Evolutionary conservation across 2,888 invertebrate genomes (phyloP), one percentile per base, ranked within the genome.

Genomic region (Drosophila pegasa): DNA sequence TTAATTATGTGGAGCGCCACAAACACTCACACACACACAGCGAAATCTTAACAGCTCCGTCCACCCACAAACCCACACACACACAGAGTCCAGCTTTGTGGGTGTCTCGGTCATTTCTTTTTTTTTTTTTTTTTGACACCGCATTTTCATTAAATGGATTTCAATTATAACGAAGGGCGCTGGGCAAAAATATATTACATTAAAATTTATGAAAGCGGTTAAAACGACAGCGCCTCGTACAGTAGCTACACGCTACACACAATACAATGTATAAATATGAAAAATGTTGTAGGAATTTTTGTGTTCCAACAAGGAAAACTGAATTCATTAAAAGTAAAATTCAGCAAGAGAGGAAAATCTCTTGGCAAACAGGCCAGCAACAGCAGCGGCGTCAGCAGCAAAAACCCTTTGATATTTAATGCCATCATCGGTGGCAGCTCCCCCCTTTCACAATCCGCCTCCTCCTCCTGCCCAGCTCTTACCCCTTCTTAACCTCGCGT

Each of bases 281-380:
- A 60, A 69, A 55, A 35, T 50, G 62, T 48, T 69, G 33, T 48
- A 41, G 71, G 55, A 72, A 77, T 84, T 84, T 88, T 71, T 65
- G 47, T 12, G 12, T 22, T 22, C 0, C 14, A 41, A 41, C 20
- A 45, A 27, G 45, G 67, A 83, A 80, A 89, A 89, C 88, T 83
- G 85, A 85, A 85, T 85, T 85, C 85, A 85, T 85, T 85, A 85
- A 85, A 89, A 85, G 87, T 83, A 80, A 89, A 89, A 89, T 77
- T 77, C 80, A 77, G 61, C 41, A 12, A 40, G 60, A 50, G 41
- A 18, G 20, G 16, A 75, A 85, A 88, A 87, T 85, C 88, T 84
- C 67, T 76, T 75, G 40, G 68, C 58, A 83, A 76, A 88, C 80
- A 61, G 61, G 48, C 40, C 12, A 71, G 50, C 18, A 45, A 14